Conservation (phyloP, 2,888 invertebrate species). For the Himalopsyche japonica region DNA sequence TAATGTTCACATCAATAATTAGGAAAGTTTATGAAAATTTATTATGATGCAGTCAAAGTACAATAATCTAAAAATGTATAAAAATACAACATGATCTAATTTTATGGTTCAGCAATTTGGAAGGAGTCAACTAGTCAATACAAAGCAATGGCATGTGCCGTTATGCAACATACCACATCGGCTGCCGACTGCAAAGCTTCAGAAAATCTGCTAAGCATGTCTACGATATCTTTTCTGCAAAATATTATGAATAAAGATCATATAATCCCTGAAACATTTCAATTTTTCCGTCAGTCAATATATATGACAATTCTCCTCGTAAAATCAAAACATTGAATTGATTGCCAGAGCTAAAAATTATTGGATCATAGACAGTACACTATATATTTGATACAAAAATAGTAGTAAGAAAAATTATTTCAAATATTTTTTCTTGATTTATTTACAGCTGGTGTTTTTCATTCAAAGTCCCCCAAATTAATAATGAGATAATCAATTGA, state of each 20-base stretch:
- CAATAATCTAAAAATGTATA: too few species aligned
- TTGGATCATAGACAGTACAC: too few species aligned
- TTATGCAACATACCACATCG: slow-evolving; percentile 53
- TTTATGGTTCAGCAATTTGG: not conserved
- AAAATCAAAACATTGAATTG: slow-evolving; percentile 21
- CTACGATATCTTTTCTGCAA: slow-evolving; percentile 39
- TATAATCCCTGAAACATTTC: not conserved
- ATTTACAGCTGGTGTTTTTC: too few species aligned
- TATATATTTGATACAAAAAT: too few species aligned
- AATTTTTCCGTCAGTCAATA: not conserved
- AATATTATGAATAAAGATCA: not conserved
- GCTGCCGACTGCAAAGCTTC: slow-evolving; percentile 59
- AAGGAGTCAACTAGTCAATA: not conserved
- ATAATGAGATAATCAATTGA: too few species aligned
- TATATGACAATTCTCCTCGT: slow-evolving; percentile 11
- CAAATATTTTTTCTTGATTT: too few species aligned
- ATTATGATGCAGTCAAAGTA: too few species aligned
- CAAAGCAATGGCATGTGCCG: not conserved
- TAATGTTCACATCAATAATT: too few species aligned
- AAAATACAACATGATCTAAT: slow-evolving; percentile 3
- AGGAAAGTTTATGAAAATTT: too few species aligned
- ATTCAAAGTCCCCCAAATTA: too few species aligned
- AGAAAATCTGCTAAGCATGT: slow-evolving; percentile 60
- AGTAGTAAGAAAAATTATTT: too few species aligned
- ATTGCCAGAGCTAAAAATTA: not conserved